A percentile compares a stretch with the other conserved stretches of the same genome.
These are phyloP conservation scores for Plutomurus gul DNA, from an alignment of 1,140 invertebrate species.

Conservation along the genomic window DNA sequence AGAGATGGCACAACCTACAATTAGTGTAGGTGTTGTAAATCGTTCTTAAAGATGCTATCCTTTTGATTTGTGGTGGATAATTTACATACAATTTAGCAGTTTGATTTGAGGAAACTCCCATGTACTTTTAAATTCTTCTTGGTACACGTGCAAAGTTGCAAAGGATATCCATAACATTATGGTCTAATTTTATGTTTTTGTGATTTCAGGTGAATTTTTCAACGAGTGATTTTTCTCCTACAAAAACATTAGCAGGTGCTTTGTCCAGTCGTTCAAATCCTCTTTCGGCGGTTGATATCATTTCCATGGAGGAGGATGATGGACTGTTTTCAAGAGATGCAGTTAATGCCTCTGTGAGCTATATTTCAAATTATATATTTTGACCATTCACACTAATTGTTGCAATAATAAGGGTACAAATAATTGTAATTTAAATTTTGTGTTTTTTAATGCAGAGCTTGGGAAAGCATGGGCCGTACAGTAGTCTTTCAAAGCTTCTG, in stretches of 20 bases:
- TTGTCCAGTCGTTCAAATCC: background rate
- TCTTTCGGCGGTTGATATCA: slow-evolving; percentile 63
- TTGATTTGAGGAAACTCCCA: too few species aligned
- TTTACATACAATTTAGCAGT: too few species aligned
- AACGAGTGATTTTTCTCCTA: slow-evolving; percentile 40
- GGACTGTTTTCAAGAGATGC: slow-evolving; percentile 33
- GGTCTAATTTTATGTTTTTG: background rate
- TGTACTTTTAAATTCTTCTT: too few species aligned
- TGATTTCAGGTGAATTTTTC: slow-evolving; percentile 38
- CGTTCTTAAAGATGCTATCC: background rate
- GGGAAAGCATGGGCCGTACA: slow-evolving; percentile 78
- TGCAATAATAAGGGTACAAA: background rate
- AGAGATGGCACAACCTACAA: background rate
- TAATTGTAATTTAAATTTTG: background rate
- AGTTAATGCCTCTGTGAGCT: slow-evolving; percentile 36
- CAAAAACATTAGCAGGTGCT: slow-evolving; percentile 29
- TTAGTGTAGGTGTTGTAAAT: background rate
- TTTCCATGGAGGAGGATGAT: slow-evolving; percentile 94
- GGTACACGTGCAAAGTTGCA: too few species aligned
- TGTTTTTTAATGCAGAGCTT: slow-evolving; percentile 61
- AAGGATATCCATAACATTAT: background rate
- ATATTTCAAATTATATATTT: background rate
- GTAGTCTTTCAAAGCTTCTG: slow-evolving; percentile 71
- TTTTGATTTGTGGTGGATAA: background rate
- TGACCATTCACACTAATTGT: background rate